A percentile compares a stretch with the other conserved stretches of the same genome.
Conservation (phyloP, 2,797 vertebrate genomes). For the Ataeniobius toweri region DNA sequence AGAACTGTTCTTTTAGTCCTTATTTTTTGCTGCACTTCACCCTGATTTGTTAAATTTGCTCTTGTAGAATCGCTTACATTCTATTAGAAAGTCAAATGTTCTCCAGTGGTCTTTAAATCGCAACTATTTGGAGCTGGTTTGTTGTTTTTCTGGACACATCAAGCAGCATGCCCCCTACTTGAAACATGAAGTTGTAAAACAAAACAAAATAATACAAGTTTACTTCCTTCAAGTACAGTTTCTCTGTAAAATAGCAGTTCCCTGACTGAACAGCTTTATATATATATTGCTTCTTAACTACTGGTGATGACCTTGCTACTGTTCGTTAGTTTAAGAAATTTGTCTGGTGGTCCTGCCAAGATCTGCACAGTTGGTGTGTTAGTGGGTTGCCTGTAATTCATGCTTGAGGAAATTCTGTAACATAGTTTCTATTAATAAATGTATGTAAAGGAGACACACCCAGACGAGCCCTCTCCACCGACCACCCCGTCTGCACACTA, state of each 20-base stretch:
- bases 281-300: slow-evolving; percentile 79
- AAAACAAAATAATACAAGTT: slow-evolving; percentile 24
- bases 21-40: slow-evolving; percentile 48
- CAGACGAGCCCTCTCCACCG: slow-evolving; percentile 24
- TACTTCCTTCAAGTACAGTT: slow-evolving; percentile 38
- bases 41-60: neutral
- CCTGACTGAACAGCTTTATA: slow-evolving; percentile 78
- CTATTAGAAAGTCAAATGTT: slow-evolving; percentile 37
- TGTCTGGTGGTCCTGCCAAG: slow-evolving; percentile 69
- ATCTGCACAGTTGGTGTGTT: slow-evolving; percentile 78
- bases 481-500: slow-evolving; percentile 64
- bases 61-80: slow-evolving; percentile 55
- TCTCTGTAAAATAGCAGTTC: slow-evolving; percentile 71
- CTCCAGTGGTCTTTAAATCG: slow-evolving; percentile 24
- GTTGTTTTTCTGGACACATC: slow-evolving; percentile 38
- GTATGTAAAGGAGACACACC: slow-evolving; percentile 74
- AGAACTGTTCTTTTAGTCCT: slow-evolving; percentile 61
- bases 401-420: slow-evolving; percentile 79
- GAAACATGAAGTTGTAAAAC: slow-evolving; percentile 30
- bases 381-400: slow-evolving; percentile 80
- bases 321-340: slow-evolving; percentile 60
- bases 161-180: slow-evolving; percentile 58
- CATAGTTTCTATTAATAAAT: slow-evolving; percentile 82
- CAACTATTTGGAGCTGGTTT: slow-evolving; percentile 30
- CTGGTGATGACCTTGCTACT: slow-evolving; percentile 68